Base-by-base conservation (phyloP, 1,140 invertebrate species). In the Bombus cullumanus region DNA sequence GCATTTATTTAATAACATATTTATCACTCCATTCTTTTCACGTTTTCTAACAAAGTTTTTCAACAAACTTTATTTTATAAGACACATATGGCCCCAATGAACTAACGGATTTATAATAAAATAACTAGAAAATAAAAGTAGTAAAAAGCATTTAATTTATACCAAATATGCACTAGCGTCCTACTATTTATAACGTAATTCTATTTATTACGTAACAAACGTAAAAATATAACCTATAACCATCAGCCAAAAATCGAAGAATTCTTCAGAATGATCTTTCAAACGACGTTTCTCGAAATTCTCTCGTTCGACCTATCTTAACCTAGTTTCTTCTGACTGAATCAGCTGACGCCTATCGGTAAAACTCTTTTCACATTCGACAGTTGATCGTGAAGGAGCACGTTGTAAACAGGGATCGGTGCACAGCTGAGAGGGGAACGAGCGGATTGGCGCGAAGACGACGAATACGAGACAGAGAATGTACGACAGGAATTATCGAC, bases 401-500 rank as follows among this genome's bases (percentile, higher is more conserved):
- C 78, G 71, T 81, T 81, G 83, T 81, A 85, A 81, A 85, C 83
- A 81, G 57, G 41, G 31, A 81, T 28, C 77, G 53, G 9, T 2
- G n/a, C 22, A 85, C 78, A 85, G 83, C 83, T 85, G 83, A 81
- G 71, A 85, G 53, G 43, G 78, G 37, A 62, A 85, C 31, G 18
- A 78, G 57, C 39, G 47, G 59, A 80, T 79, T 66, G 87, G 74
- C 69, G 87, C 83, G 83, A 78, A 72, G 86, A 87, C 73, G 39
- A 47, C 75, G 86, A 89, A 84, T 81, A 69, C 71, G 81, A 81
- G 88, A 85, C 86, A 69, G 88, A 81, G 79, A 88, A 88, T 80
- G 68, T 78, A 88, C 83, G 86, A 84, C 82, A 87, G 80, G 89
- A 90, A 90, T 90, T 90, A 90, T 90, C 89, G 89, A 90, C 88